phyloP scores from a whole-genome alignment of 2,888 invertebrate species.

The Mycalesis mineus region DNA sequence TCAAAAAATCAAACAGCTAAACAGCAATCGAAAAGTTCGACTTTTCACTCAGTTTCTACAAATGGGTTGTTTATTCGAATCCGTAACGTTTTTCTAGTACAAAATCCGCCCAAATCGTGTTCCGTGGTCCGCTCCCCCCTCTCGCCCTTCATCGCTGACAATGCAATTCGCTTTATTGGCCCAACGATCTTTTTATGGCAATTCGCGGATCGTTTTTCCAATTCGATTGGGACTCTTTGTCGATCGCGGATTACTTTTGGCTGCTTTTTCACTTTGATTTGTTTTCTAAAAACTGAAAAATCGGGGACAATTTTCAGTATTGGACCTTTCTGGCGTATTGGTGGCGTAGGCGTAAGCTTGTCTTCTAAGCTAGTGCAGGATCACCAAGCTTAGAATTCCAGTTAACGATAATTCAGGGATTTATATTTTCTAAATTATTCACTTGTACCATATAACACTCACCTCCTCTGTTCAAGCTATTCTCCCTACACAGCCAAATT shows the following conservation, averaged over 20 bases:
- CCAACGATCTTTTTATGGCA: conserved; percentile 72
- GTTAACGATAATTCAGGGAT: no score
- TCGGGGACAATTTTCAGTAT: no score
- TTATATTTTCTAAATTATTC: no score
- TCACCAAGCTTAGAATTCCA: no score
- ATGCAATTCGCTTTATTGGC: conserved; percentile 69
- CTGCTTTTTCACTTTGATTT: no score
- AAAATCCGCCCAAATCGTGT: conserved; percentile 77
- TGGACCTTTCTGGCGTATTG: no score
- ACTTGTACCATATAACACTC: no score
- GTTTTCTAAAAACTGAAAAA: no score
- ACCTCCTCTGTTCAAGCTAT: no score
- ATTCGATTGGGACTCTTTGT: conserved; percentile 64
- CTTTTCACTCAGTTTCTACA: conserved; percentile 34
- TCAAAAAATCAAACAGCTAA: neutral
- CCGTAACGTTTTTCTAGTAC: conserved; percentile 56
- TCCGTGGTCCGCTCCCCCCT: conserved; percentile 36
- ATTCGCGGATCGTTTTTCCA: conserved; percentile 67
- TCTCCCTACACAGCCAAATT: no score
- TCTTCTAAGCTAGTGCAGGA: no score
- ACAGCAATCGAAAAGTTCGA: neutral
- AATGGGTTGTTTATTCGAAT: conserved; percentile 59
- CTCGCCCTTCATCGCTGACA: conserved; percentile 66
- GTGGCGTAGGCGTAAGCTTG: no score
- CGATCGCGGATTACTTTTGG: conserved; percentile 16